phyloP scores from a whole-genome alignment of 2,113 vertebrate species.

The Seriola aureovittata region DNA sequence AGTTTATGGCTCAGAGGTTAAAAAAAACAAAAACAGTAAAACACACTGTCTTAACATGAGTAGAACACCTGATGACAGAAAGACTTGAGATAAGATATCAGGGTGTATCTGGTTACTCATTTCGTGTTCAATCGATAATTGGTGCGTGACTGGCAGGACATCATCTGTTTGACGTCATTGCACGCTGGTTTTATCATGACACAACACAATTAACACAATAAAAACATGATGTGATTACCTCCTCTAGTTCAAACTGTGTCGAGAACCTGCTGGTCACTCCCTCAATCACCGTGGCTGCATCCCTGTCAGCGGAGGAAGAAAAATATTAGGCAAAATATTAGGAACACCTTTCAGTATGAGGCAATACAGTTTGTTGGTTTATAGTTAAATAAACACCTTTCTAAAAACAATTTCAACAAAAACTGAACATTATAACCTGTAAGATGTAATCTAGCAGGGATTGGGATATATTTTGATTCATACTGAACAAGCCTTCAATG shows the following conservation, averaged over 20 bases:
- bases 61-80: neutral
- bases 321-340: neutral
- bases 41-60: neutral
- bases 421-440: neutral
- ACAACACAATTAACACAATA: neutral
- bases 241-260: slow-evolving; percentile 85
- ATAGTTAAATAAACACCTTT: neutral
- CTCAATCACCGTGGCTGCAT: slow-evolving; percentile 80
- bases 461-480: neutral
- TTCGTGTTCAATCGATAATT: neutral
- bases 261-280: slow-evolving; percentile 88
- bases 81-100: slow-evolving; percentile 29
- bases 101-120: slow-evolving; percentile 8
- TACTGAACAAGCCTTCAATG: neutral
- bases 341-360: neutral
- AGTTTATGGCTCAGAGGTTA: too few species aligned
- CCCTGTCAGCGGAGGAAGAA: slow-evolving; percentile 57
- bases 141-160: neutral
- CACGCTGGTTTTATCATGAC: neutral
- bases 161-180: neutral
- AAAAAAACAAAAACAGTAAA: too few species aligned
- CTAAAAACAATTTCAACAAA: neutral
- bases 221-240: slow-evolving; percentile 83
- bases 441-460: too few species aligned
- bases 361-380: neutral